Evolutionary conservation across 2,113 vertebrate species (phyloP).

Genomic region (Odontophorus gujanensis): DNA sequence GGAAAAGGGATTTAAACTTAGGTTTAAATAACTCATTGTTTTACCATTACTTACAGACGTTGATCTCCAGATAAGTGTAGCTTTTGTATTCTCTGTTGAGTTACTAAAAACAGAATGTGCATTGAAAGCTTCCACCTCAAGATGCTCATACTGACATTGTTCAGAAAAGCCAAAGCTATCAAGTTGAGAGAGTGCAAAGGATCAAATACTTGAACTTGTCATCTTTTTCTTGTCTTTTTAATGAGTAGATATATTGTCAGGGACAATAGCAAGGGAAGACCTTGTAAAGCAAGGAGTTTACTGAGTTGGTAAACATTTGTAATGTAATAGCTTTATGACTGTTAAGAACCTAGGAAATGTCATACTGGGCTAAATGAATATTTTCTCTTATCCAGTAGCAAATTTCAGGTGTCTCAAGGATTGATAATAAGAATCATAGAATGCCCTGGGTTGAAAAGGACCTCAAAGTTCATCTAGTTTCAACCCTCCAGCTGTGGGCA

Average conservation of each 20-base stretch:
- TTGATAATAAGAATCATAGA: background rate
- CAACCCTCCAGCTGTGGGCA: too few species aligned
- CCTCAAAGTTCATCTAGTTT: too few species aligned
- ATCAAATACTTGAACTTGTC: slow-evolving; percentile 19
- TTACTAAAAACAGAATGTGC: slow-evolving; percentile 16
- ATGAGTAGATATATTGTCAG: background rate
- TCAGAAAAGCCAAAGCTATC: slow-evolving; percentile 17
- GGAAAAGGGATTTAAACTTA: background rate
- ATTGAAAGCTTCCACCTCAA: slow-evolving; percentile 7
- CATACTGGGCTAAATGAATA: background rate
- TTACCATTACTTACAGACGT: background rate
- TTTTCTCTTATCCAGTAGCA: background rate
- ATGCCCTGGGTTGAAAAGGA: too few species aligned
- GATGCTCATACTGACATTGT: background rate
- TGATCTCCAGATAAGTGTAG: background rate
- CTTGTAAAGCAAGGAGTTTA: slow-evolving; percentile 7
- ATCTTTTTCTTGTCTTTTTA: slow-evolving; percentile 13
- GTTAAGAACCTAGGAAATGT: background rate
- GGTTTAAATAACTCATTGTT: background rate
- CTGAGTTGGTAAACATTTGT: background rate
- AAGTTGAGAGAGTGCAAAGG: slow-evolving; percentile 20
- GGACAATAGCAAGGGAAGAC: background rate
- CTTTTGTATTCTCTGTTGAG: background rate
- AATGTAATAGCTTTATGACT: background rate
- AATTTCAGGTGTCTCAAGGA: background rate